Percentiles rank a stretch among this genome's conserved stretches.
phyloP scores from a whole-genome alignment of 2,113 vertebrate species.

The Menidia beryllina region DNA sequence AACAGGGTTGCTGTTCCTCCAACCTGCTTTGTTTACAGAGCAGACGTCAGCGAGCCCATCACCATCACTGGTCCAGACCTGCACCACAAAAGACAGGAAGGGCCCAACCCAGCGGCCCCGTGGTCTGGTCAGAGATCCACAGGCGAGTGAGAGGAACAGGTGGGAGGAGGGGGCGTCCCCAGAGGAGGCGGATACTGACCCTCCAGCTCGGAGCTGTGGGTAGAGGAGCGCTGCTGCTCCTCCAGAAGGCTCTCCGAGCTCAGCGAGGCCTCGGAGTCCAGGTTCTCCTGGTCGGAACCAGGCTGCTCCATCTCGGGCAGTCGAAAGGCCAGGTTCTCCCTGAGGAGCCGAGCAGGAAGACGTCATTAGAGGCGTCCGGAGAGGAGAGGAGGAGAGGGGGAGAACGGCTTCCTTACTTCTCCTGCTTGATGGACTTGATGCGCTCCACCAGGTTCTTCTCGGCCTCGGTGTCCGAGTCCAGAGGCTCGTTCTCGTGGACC shows the following conservation, averaged over 20 bases:
- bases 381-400: fast-evolving
- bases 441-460: constrained; percentile 90
- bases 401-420: constrained; percentile 86
- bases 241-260: constrained; percentile 96
- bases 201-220: constrained; percentile 81
- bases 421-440: constrained; percentile 95
- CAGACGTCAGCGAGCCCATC: constrained; percentile 78
- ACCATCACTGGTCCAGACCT: constrained; percentile 84
- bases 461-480: constrained; percentile 83
- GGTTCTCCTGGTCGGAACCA: constrained; percentile 94
- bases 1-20: constrained; percentile 61
- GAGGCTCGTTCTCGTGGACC: constrained; percentile 85
- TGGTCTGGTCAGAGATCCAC: constrained; percentile 68
- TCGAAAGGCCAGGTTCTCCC: constrained; percentile 93
- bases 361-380: not conserved
- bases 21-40: constrained; percentile 81
- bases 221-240: constrained; percentile 78
- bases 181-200: constrained; percentile 89
- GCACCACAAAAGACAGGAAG: constrained; percentile 80
- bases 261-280: constrained; percentile 92
- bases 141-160: constrained; percentile 50
- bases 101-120: constrained; percentile 62
- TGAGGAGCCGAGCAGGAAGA: constrained; percentile 45
- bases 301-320: constrained; percentile 95
- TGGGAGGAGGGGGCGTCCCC: constrained; percentile 19